Base-by-base conservation (phyloP, 1,140 invertebrate genomes). In the Adelges cooleyi region DNA sequence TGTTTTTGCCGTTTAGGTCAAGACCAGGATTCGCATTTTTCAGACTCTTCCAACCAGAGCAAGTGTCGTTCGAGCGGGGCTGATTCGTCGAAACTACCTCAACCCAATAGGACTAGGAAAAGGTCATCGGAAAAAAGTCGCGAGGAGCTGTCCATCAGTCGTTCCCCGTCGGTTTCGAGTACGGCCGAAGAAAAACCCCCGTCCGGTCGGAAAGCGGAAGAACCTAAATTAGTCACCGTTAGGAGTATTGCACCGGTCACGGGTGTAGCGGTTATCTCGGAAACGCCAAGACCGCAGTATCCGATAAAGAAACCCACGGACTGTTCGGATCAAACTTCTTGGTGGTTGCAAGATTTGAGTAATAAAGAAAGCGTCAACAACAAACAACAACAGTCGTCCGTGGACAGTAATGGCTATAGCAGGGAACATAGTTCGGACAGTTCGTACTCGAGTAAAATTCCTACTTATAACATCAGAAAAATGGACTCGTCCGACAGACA, bases 401-500 rank as follows among this genome's bases (percentile, higher is more conserved):
- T 8, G 40, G 18, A 33, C 15, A 22, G 15, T 17, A 17, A 10
- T 44, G n/a, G n/a, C n/a, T n/a, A n/a, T n/a, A 18, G 6, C 9
- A 42, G 46, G 9, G 8, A 15, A 2, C 17, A 62, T 62, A 46
- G 44, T n/a, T 29, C 22, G 42, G 46, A 62, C 17, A 59, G 44
- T n/a, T 42, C 13, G n/a, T 29, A n/a, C 1, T 0, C 9, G 1
- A 66, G 20, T 29, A 68, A 66, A 53, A 38, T 51, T 0, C 36
- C 48, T 42, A 38, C 65, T 10, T 67, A 66, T 40, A 13, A 15
- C 15, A 36, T 66, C 48, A 29, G 65, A 23, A 59, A 66, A 68
- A 68, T 66, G 44, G 65, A 68, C 29, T 66, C 67, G n/a, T 40
- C 38, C 10, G 53, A 66, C 2, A 53, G 42, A 38, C 44, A 48